Percentiles rank a stretch among this genome's conserved stretches.
These are phyloP conservation scores for Chitala chitala DNA, from an alignment of 2,113 vertebrate genomes.

Conservation along the genomic window DNA sequence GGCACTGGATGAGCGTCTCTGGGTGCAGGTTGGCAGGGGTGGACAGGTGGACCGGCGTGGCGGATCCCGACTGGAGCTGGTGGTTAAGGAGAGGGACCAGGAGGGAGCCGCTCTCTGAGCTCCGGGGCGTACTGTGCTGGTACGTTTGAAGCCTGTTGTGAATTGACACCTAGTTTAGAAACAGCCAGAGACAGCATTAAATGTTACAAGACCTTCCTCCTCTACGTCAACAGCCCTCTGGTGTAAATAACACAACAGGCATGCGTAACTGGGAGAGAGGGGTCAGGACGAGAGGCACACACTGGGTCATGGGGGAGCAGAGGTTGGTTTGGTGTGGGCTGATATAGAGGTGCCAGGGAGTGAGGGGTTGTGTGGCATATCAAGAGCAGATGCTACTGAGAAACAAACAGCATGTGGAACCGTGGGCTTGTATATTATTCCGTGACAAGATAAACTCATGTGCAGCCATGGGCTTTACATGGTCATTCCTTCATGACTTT, in stretches of 20 bases:
- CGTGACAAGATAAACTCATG: conserved; percentile 64
- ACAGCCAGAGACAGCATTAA: conserved; percentile 99
- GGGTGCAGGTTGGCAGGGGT: conserved; percentile 67
- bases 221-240: conserved; percentile 67
- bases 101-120: conserved; percentile 73
- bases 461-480: conserved; percentile 41
- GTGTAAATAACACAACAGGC: conserved; percentile 54
- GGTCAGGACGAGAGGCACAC: conserved; percentile 37
- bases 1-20: conserved; percentile 94
- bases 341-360: conserved; percentile 9
- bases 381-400: conserved; percentile 54
- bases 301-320: background rate
- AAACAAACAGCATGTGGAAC: conserved; percentile 66
- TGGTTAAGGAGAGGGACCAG: conserved; percentile 78
- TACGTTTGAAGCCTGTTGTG: conserved; percentile 99
- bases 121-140: conserved; percentile 84
- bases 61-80: conserved; percentile 54
- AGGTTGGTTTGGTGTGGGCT: conserved; percentile 9
- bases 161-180: conserved; percentile 99
- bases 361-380: background rate
- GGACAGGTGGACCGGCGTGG: conserved; percentile 63
- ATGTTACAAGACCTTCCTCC: conserved; percentile 92
- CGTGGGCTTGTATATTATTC: too few species aligned
- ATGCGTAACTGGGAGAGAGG: conserved; percentile 47
- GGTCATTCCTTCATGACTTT: too few species aligned